Evolutionary conservation across 2,113 vertebrate species (phyloP).

Genomic region (Prunella fulvescens): DNA sequence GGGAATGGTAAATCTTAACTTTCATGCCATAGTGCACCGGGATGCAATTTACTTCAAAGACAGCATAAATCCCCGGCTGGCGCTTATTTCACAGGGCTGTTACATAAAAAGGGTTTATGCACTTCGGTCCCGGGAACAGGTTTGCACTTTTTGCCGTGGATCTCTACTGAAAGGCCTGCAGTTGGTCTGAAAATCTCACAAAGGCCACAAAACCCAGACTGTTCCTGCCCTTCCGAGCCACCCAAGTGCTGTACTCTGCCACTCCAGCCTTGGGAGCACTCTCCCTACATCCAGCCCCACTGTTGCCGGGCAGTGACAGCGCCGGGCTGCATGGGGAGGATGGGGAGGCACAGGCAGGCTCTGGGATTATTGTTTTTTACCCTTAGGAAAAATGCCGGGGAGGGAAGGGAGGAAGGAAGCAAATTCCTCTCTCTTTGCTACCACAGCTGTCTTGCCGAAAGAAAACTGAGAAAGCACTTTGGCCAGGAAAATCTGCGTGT

Average conservation of each 20-base stretch:
- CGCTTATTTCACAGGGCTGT: conserved; percentile 62
- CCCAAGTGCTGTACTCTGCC: background rate
- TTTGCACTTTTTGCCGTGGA: background rate
- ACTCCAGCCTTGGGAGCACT: background rate
- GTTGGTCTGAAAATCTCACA: conserved; percentile 45
- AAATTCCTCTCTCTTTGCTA: background rate
- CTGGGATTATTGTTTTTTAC: background rate
- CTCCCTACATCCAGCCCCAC: background rate
- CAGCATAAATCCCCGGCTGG: conserved; percentile 65
- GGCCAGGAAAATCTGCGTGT: background rate
- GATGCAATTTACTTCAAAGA: conserved; percentile 80
- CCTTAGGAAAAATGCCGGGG: background rate
- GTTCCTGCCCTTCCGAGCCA: conserved; percentile 14
- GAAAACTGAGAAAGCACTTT: background rate
- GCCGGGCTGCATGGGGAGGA: accelerated
- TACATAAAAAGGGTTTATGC: conserved; percentile 68
- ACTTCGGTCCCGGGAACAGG: background rate
- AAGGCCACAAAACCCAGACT: background rate
- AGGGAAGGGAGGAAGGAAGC: background rate
- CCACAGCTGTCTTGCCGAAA: background rate
- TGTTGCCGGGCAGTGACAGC: accelerated
- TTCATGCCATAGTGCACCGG: conserved; percentile 72
- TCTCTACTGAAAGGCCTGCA: conserved; percentile 22
- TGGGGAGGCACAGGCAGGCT: background rate
- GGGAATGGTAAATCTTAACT: conserved; percentile 76